Conservation (phyloP, 2,113 vertebrate species). For the Paramisgurnus dabryanus region DNA sequence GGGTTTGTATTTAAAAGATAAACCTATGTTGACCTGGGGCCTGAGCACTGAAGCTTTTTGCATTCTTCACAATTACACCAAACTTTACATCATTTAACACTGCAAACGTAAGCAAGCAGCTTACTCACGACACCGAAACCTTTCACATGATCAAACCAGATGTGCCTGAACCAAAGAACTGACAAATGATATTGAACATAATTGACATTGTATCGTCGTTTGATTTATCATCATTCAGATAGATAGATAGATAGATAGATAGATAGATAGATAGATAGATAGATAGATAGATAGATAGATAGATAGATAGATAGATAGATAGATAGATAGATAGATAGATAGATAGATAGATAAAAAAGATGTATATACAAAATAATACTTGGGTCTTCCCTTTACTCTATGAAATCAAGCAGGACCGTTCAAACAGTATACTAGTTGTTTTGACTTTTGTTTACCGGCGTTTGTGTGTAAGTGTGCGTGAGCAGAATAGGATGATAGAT, state of each 20-base stretch:
- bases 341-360: conserved; percentile 55
- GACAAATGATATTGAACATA: conserved; percentile 48
- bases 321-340: conserved; percentile 47
- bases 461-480: conserved; percentile 59
- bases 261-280: conserved; percentile 63
- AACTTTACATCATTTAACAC: conserved; percentile 67
- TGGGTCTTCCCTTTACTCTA: conserved; percentile 60
- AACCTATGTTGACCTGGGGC: conserved; percentile 51
- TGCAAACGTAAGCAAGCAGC: conserved; percentile 61
- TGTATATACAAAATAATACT: conserved; percentile 72
- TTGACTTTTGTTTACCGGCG: conserved; percentile 62
- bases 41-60: conserved; percentile 36
- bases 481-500: conserved; percentile 45
- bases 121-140: conserved; percentile 71
- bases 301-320: conserved; percentile 34
- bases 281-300: conserved; percentile 64
- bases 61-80: conserved; percentile 70
- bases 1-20: conserved; percentile 42
- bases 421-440: conserved; percentile 66
- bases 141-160: conserved; percentile 66
- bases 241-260: conserved; percentile 54
- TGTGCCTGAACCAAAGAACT: conserved; percentile 58
- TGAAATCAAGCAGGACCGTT: conserved; percentile 67
- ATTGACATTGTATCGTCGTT: conserved; percentile 47
- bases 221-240: conserved; percentile 53